Evolutionary conservation across 2,888 invertebrate genomes (phyloP), one percentile per base, ranked within the genome.

Genomic region (Volucella inanis): DNA sequence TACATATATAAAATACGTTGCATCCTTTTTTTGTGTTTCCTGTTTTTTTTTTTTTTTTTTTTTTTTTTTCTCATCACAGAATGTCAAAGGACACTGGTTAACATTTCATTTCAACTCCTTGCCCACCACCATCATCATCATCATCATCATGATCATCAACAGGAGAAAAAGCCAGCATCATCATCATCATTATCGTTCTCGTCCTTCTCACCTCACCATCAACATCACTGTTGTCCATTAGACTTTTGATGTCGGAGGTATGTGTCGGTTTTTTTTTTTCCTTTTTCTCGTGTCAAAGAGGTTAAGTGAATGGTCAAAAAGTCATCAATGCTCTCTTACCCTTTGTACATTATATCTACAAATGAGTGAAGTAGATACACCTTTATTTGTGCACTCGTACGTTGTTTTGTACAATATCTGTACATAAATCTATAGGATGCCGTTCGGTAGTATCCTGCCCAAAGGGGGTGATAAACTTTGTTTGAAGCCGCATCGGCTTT

Each of bases 251-350:
- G 79, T 83, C 81, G 52, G 72, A 77, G 78, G 78, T 75, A 74
- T 72, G 12, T 41, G 52, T 57, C 59, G n/a, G 11, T 43, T 54
- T 67, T 31, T 41, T 67, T 41, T 62, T 45, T 71, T 62, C 77
- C 77, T 75, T 82, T 65, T 76, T 87, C 77, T 68, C 79, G 70
- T 75, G 72, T 87, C 85, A 87, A 87, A 87, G 87, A 83, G 81
- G 84, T 87, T 85, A 85, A 87, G 87, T 88, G 87, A 87, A 85
- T 88, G 88, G 87, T 88, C 88, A 88, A 87, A 87, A 83, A 86
- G 77, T 83, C 85, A 85, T 85, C 85, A 85, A 85, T 85, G 85
- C 75, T 38, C 67, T 68, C 76, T 62, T 31, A 38, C 76, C 76
- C 71, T 81, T 76, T 85, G 71, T 22, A 49, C 67, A 49, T 49